Evolutionary conservation across 2,113 vertebrate genomes (phyloP), one percentile per base, ranked within the genome.

Genomic region (Acanthisitta chloris): DNA sequence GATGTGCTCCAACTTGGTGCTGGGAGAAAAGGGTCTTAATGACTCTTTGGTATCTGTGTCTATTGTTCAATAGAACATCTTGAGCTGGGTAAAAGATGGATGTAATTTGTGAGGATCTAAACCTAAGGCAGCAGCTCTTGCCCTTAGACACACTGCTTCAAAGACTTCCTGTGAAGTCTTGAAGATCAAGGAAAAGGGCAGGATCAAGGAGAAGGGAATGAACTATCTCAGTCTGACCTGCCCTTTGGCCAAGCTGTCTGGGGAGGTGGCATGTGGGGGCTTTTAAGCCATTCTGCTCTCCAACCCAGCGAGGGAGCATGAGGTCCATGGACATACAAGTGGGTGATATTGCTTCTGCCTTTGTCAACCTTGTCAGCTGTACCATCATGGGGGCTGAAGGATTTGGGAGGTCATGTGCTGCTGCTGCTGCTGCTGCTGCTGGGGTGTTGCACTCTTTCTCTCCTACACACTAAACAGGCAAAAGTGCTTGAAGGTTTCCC

Each of bases 131-230:
- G 71, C 61, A 76, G 70, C 66, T 92, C 62, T 81, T 90, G 88
- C 74, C 90, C 90, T 92, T 34, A n/a, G 82, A 82, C 45, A 48
- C 58, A 24, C 66, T 90, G 85, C 92, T 96, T 96, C 96, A 96
- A 97, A 96, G 92, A 45, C 90, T 96, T 96, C 88, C 95, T 88
- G 85, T 67, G 81, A 87, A 92, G 88, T 29, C 81, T 92, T 86
- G 79, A 86, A 97, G 94, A 93, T 95, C 90, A 94, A 96, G 95
- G 74, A 67, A 36, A 69, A 93, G 17, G 40, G n/a, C 79, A 94
- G 95, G 95, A 94, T 94, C 85, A 97, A 96, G 95, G 90, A 89
- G 78, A 87, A 79, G n/a, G 36, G 88, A 51, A 74, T 85, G 70
- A 95, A 88, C 52, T 76, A 20, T 79, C 79, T 88, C 36, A 72